phyloP scores from a whole-genome alignment of 2,888 invertebrate species.

The Uloborus plumipes region DNA sequence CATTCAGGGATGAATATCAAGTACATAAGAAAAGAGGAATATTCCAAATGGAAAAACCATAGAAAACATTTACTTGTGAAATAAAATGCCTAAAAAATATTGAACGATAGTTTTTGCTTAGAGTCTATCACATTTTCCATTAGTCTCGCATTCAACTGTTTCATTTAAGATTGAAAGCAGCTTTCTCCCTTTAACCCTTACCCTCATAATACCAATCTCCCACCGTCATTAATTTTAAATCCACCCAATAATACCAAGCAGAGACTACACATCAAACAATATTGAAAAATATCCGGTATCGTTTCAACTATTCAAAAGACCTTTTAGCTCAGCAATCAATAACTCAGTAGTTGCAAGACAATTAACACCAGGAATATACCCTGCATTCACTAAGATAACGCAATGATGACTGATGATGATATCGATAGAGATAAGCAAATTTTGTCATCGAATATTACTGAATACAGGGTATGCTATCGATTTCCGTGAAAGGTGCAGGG shows the following conservation, averaged over 20 bases:
- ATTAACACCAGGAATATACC: conserved; percentile 36
- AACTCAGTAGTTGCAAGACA: conserved; percentile 12
- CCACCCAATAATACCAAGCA: conserved; percentile 34
- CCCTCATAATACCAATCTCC: background rate
- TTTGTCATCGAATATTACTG: conserved; percentile 39
- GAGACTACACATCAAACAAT: conserved; percentile 25
- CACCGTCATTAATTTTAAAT: conserved; percentile 57
- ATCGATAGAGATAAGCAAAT: conserved; percentile 54
- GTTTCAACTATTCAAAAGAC: conserved; percentile 13
- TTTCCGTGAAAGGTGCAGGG: too few relatives aligned
- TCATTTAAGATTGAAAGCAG: too few relatives aligned
- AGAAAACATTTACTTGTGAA: too few relatives aligned
- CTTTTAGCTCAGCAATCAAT: conserved; percentile 39
- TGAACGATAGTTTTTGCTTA: too few relatives aligned
- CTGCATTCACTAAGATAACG: conserved; percentile 32
- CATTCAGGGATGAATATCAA: too few relatives aligned
- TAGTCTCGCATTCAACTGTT: too few relatives aligned
- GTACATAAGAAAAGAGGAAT: too few relatives aligned
- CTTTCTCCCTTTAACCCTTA: too few relatives aligned
- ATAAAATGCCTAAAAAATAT: too few relatives aligned
- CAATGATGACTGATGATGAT: conserved; percentile 52
- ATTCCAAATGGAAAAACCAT: too few relatives aligned
- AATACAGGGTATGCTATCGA: too few relatives aligned
- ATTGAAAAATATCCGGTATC: conserved; percentile 52
- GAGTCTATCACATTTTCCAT: too few relatives aligned